Evolutionary conservation across 2,888 invertebrate species (phyloP).

Genomic region (Elaeidobius kamerunicus): DNA sequence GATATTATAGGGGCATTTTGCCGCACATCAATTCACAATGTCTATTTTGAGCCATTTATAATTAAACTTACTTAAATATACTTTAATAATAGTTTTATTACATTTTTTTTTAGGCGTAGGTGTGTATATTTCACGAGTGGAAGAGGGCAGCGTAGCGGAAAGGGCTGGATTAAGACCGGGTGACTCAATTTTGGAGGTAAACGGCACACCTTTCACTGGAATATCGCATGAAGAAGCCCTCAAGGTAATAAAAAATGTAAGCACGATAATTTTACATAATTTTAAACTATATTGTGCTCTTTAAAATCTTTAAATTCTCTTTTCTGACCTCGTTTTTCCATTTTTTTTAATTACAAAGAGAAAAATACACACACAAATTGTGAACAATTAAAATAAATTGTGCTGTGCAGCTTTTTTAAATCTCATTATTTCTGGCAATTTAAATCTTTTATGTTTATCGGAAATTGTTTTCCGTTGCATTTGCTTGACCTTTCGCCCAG

Average conservation of each 20-base stretch:
- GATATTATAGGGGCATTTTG: too few species aligned
- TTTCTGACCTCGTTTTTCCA: too few species aligned
- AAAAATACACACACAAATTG: too few species aligned
- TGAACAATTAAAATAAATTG: too few species aligned
- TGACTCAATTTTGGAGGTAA: constrained; percentile 92
- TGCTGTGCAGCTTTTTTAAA: too few species aligned
- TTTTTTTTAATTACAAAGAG: too few species aligned
- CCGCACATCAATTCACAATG: neutral
- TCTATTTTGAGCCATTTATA: too few species aligned
- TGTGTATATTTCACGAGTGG: constrained; percentile 89
- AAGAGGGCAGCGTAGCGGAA: constrained; percentile 87
- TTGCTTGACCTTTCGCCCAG: too few species aligned
- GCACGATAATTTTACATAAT: constrained; percentile 2
- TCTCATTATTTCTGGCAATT: too few species aligned
- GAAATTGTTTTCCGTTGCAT: too few species aligned
- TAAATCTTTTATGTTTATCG: too few species aligned
- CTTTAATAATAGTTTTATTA: neutral
- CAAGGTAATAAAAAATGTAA: constrained; percentile 61
- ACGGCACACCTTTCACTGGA: constrained; percentile 89
- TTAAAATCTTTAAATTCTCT: neutral
- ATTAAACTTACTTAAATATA: neutral
- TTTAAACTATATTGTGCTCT: too few species aligned
- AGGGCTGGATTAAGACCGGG: constrained; percentile 85
- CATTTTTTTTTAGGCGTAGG: constrained; percentile 68
- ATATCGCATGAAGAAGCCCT: constrained; percentile 92